A percentile compares a stretch with the other conserved stretches of the same genome.
phyloP scores from a whole-genome alignment of 2,113 vertebrate genomes.

The Muscicapa adusta region DNA sequence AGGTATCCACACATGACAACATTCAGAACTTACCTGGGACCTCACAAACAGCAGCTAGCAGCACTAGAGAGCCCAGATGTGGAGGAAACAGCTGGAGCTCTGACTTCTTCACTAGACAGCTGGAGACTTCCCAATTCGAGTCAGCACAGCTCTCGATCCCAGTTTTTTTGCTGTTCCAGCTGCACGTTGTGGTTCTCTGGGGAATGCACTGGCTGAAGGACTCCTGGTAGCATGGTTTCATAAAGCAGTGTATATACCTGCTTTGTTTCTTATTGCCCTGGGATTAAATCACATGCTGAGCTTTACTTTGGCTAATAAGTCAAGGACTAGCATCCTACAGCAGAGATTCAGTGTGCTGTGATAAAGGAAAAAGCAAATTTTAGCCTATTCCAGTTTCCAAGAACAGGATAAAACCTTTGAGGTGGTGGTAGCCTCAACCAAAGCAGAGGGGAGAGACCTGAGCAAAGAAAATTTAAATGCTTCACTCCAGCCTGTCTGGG shows the following conservation, averaged over 20 bases:
- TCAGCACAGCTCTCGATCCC: background rate
- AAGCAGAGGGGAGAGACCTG: background rate
- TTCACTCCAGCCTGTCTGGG: background rate
- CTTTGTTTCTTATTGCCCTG: background rate
- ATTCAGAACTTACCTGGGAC: slow-evolving; percentile 31
- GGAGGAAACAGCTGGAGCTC: slow-evolving; percentile 45
- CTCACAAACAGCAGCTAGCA: background rate
- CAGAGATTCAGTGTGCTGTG: background rate
- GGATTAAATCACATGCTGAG: background rate
- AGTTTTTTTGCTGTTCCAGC: background rate
- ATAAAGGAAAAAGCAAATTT: background rate
- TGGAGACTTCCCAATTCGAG: slow-evolving; percentile 42
- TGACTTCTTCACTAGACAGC: background rate
- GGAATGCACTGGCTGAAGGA: background rate
- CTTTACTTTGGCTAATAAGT: background rate
- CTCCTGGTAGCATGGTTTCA: background rate
- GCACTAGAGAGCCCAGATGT: background rate
- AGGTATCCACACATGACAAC: background rate
- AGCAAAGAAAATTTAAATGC: background rate
- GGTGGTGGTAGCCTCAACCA: background rate
- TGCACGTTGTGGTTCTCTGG: background rate
- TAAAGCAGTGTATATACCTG: background rate
- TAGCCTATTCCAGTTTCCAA: background rate
- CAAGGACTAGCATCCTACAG: background rate
- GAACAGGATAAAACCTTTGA: background rate